These are phyloP conservation scores for Rhagonycha lutea DNA, from an alignment of 2,888 invertebrate genomes.

Conservation along the genomic window DNA sequence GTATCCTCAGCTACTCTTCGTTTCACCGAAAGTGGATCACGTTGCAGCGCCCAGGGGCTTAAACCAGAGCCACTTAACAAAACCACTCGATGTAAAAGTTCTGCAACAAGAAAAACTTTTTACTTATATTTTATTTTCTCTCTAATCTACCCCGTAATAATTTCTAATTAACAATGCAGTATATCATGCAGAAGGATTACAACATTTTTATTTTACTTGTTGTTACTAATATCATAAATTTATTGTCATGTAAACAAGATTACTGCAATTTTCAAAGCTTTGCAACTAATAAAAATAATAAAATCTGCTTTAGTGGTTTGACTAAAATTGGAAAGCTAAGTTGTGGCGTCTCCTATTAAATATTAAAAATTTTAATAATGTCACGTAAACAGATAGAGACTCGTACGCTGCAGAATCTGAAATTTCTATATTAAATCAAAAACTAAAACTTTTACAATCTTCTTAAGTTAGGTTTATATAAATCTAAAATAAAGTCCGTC, in stretches of 20 bases:
- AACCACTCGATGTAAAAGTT: slow-evolving; percentile 84
- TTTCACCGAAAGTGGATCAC: slow-evolving; percentile 81
- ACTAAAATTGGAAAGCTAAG: not conserved
- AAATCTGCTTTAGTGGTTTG: not conserved
- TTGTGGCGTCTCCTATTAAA: not conserved
- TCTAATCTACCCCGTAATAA: not conserved
- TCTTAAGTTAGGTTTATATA: not conserved
- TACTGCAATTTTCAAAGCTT: not conserved
- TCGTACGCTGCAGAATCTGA: not conserved
- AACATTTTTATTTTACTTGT: not conserved
- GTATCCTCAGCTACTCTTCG: slow-evolving; percentile 81
- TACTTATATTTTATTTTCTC: not conserved
- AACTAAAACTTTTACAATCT: not conserved
- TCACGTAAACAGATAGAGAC: not conserved
- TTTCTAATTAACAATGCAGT: not conserved
- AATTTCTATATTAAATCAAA: not conserved
- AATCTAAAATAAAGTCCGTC: not conserved
- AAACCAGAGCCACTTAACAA: slow-evolving; percentile 88
- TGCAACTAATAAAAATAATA: not conserved
- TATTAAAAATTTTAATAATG: not conserved
- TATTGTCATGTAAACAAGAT: not conserved
- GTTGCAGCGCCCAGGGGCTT: slow-evolving; percentile 90
- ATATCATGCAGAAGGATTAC: not conserved
- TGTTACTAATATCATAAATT: not conserved
- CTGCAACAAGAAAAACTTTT: slow-evolving; percentile 60